phyloP scores from a whole-genome alignment of 2,113 vertebrate species.

The Hemibagrus wyckioides region DNA sequence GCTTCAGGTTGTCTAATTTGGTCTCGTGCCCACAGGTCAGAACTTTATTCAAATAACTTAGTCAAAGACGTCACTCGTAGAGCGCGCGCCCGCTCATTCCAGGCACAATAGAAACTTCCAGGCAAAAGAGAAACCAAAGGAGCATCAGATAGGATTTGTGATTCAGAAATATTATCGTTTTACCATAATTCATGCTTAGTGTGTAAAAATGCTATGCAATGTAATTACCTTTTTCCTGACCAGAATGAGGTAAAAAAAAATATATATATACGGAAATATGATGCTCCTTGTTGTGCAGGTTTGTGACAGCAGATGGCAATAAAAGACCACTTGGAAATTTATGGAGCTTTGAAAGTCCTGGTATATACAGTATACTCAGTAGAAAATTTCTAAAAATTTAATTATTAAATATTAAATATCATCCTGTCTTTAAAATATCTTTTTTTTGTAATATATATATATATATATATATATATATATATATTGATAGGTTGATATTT shows the following conservation, averaged over 20 bases:
- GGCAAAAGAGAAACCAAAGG: neutral
- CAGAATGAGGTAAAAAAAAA: neutral
- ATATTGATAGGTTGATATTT: too few species aligned
- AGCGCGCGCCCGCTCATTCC: neutral
- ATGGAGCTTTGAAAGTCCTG: neutral
- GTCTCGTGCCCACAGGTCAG: neutral
- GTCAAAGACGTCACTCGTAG: neutral
- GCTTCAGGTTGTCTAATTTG: neutral
- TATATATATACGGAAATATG: neutral
- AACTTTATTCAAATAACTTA: slow-evolving; percentile 15
- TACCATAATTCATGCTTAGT: neutral
- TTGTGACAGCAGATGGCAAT: slow-evolving; percentile 48
- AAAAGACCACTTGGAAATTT: slow-evolving; percentile 3
- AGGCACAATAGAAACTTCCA: neutral
- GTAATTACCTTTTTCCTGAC: neutral
- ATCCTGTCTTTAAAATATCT: neutral
- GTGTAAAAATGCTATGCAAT: neutral
- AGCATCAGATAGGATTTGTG: neutral
- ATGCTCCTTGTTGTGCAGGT: neutral
- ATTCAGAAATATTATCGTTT: too few species aligned
- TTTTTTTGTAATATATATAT: neutral
- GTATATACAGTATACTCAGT: neutral
- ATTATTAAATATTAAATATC: too few species aligned
- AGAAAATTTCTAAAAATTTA: too few species aligned
- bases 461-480: neutral